These are phyloP conservation scores for Apamea anceps DNA, from an alignment of 2,888 invertebrate genomes.

Conservation along the genomic window DNA sequence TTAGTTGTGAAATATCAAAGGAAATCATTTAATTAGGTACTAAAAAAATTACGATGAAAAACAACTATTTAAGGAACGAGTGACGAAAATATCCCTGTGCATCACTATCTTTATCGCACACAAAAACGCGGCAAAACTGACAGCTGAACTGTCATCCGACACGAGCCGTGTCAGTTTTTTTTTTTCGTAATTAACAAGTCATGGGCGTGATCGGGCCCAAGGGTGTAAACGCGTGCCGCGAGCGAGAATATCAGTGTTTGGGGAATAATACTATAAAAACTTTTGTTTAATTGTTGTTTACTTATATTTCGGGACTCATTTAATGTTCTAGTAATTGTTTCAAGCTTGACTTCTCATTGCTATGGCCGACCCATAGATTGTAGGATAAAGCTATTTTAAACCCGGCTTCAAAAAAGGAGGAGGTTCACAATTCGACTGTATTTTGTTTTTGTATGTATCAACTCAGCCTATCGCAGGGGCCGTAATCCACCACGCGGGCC, in stretches of 20 bases:
- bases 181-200: constrained; percentile 68
- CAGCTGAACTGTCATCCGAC: constrained; percentile 68
- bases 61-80: neutral
- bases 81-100: constrained; percentile 13
- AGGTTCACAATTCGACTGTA: no score
- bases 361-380: neutral
- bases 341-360: neutral
- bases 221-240: constrained; percentile 63
- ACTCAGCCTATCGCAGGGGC: no score
- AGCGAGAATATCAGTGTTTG: constrained; percentile 32
- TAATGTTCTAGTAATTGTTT: neutral
- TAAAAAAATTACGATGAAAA: neutral
- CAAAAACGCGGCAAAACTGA: constrained; percentile 66
- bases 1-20: neutral
- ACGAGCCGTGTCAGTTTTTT: constrained; percentile 61
- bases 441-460: no score
- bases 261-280: constrained; percentile 15
- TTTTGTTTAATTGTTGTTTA: constrained; percentile 26
- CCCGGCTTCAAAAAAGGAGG: no score
- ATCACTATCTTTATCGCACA: constrained; percentile 31
- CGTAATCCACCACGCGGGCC: no score
- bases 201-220: constrained; percentile 64
- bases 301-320: constrained; percentile 6
- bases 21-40: neutral
- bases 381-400: neutral